These are phyloP conservation scores for Psophia crepitans DNA, from an alignment of 2,113 vertebrate genomes.

Conservation along the genomic window DNA sequence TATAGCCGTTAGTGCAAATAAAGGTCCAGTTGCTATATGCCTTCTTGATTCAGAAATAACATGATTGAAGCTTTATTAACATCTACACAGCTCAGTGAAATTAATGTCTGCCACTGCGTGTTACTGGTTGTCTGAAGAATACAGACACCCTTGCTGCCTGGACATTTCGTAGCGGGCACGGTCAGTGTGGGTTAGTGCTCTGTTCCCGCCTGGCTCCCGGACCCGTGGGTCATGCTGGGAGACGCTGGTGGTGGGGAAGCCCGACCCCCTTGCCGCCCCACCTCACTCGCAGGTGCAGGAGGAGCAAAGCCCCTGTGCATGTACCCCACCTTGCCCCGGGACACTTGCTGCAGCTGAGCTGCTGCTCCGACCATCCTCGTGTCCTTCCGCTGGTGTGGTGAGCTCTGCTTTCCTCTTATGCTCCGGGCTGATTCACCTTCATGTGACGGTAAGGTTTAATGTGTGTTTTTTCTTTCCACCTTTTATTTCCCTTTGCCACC, in stretches of 20 bases:
- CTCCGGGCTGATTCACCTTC: neutral
- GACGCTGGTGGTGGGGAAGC: neutral
- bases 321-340: neutral
- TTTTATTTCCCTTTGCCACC: neutral
- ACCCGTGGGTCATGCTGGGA: fast-evolving
- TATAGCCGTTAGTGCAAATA: neutral
- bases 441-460: neutral
- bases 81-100: neutral
- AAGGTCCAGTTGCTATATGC: neutral
- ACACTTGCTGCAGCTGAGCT: fast-evolving
- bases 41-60: neutral
- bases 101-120: neutral
- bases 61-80: neutral
- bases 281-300: neutral
- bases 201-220: neutral
- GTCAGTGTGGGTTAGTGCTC: neutral
- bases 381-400: neutral
- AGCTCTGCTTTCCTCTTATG: neutral
- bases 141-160: neutral
- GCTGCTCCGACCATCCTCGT: neutral
- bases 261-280: fast-evolving
- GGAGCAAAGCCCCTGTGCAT: neutral
- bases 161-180: neutral
- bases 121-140: neutral
- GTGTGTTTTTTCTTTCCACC: neutral